Percentiles rank a stretch among this genome's conserved stretches.
Evolutionary conservation across 2,797 vertebrate genomes (phyloP).

Genomic region (Arnoldichthys spilopterus): DNA sequence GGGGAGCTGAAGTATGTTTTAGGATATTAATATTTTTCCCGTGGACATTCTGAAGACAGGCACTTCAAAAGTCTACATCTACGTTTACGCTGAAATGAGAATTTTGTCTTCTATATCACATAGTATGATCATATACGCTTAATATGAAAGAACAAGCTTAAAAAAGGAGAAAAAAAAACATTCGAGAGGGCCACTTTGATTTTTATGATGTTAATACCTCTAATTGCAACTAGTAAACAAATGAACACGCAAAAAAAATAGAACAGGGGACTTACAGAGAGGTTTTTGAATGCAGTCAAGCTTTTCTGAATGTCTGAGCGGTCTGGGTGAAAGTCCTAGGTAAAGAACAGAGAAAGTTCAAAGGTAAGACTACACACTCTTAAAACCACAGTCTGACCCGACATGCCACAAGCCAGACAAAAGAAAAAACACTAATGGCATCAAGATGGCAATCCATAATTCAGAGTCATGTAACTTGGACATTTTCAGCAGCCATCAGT

Average conservation of each 20-base stretch:
- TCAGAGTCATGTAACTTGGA: no score
- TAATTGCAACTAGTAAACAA: background rate
- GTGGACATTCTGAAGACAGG: no score
- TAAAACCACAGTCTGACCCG: background rate
- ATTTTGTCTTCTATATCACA: background rate
- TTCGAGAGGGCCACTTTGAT: background rate
- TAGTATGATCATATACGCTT: background rate
- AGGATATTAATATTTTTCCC: no score
- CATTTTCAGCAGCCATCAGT: no score
- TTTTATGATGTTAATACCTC: background rate
- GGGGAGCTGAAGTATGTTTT: no score
- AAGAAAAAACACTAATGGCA: no score
- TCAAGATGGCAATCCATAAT: no score
- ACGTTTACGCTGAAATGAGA: no score
- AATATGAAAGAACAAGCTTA: background rate
- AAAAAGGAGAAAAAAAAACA: background rate
- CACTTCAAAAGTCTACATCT: no score
- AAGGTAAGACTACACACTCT: background rate
- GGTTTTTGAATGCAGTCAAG: constrained; percentile 92
- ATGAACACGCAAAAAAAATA: background rate
- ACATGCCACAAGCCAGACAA: background rate
- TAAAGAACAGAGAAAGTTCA: constrained; percentile 33
- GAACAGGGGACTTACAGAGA: constrained; percentile 84
- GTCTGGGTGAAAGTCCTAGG: constrained; percentile 91
- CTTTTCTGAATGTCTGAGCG: constrained; percentile 94